Evolutionary conservation across 2,113 vertebrate genomes (phyloP).

Genomic region (Oreochromis aureus): DNA sequence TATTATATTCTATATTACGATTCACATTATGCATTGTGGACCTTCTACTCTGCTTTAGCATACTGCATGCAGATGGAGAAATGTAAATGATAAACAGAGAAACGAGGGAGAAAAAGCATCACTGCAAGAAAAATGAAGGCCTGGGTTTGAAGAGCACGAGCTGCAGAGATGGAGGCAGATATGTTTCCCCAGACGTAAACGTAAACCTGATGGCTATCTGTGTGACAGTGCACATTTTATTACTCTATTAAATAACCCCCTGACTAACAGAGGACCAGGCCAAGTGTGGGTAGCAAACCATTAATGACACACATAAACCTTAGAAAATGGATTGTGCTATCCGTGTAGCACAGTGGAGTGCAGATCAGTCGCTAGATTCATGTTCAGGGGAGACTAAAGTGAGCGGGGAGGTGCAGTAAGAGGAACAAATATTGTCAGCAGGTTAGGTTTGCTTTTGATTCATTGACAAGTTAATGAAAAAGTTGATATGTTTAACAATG

Average conservation of each 20-base stretch:
- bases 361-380: slow-evolving; percentile 25
- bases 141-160: slow-evolving; percentile 12
- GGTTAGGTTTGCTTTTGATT: not conserved
- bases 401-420: not conserved
- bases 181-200: slow-evolving; percentile 21
- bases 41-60: not conserved
- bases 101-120: not conserved
- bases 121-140: not conserved
- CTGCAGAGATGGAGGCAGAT: slow-evolving; percentile 27
- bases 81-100: not conserved
- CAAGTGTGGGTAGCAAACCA: slow-evolving; percentile 34
- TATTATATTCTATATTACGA: not conserved
- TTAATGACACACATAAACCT: slow-evolving; percentile 60
- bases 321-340: slow-evolving; percentile 48
- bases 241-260: slow-evolving; percentile 62
- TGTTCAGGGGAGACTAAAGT: not conserved
- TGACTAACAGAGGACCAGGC: slow-evolving; percentile 49
- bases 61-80: not conserved
- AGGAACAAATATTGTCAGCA: not conserved
- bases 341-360: slow-evolving; percentile 11
- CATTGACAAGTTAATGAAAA: not conserved
- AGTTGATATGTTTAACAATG: not conserved
- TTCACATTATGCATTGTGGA: not conserved
- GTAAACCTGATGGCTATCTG: slow-evolving; percentile 56
- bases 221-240: slow-evolving; percentile 52